These are phyloP conservation scores for Chamaea fasciata DNA, from an alignment of 2,113 vertebrate genomes.

Conservation along the genomic window DNA sequence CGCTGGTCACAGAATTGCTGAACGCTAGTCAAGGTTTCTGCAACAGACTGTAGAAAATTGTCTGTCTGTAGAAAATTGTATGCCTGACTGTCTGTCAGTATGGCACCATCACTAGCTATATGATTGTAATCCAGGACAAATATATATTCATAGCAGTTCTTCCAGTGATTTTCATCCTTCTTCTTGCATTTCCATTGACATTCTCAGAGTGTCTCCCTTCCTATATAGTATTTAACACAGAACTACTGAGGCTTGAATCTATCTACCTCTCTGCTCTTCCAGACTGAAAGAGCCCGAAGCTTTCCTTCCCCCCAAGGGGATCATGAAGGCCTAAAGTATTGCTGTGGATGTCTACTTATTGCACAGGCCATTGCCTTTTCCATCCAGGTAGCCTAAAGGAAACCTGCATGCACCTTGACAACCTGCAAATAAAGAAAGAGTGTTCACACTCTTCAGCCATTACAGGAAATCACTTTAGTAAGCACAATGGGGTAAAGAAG, in stretches of 20 bases:
- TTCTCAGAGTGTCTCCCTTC: neutral
- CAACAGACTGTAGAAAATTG: neutral
- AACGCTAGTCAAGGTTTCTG: neutral
- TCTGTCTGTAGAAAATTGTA: neutral
- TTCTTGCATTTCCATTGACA: neutral
- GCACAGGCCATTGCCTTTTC: slow-evolving; percentile 20
- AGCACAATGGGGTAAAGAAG: neutral
- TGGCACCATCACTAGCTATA: neutral
- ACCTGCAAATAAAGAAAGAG: neutral
- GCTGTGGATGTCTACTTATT: neutral
- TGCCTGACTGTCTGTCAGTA: neutral
- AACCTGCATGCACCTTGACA: neutral
- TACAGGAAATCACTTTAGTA: neutral
- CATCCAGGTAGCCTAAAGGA: slow-evolving; percentile 28
- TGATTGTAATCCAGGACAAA: neutral
- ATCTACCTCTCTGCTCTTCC: neutral
- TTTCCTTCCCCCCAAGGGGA: neutral
- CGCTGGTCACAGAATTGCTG: neutral
- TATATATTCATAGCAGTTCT: neutral
- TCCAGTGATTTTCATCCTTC: neutral
- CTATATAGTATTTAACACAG: neutral
- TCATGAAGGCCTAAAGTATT: neutral
- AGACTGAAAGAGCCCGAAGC: neutral
- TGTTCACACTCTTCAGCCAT: neutral
- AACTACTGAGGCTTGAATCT: neutral